Percentiles rank a stretch among this genome's conserved stretches.
These are phyloP conservation scores for Limanda limanda DNA, from an alignment of 2,113 vertebrate genomes.

Conservation along the genomic window DNA sequence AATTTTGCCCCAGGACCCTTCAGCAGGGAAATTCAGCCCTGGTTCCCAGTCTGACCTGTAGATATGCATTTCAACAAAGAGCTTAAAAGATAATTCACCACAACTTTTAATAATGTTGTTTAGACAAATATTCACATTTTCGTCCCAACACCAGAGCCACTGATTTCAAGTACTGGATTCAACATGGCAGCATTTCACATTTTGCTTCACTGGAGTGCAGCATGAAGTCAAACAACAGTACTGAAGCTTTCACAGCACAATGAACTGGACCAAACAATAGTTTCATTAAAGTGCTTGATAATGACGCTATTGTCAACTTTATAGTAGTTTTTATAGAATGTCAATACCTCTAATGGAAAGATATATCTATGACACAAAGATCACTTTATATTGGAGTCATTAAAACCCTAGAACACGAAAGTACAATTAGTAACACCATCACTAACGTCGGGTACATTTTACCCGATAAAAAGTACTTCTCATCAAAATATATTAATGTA, in stretches of 20 bases:
- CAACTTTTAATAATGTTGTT: background rate
- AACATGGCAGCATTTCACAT: constrained; percentile 2
- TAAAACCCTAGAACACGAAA: too few species aligned
- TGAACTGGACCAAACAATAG: background rate
- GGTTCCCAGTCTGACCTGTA: background rate
- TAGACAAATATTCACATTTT: background rate
- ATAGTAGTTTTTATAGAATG: background rate
- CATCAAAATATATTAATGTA: too few species aligned
- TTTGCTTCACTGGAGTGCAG: constrained; percentile 60
- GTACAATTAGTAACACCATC: too few species aligned
- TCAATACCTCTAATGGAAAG: background rate
- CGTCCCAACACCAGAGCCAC: background rate
- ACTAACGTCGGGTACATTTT: too few species aligned
- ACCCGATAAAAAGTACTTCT: too few species aligned
- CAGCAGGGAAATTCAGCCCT: background rate
- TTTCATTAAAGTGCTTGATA: constrained; percentile 17
- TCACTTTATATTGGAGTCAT: background rate
- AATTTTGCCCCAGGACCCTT: background rate
- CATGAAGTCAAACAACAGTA: constrained; percentile 22
- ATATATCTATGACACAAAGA: background rate
- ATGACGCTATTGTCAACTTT: background rate
- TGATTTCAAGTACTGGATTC: constrained; percentile 9
- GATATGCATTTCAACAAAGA: background rate
- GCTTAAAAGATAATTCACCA: background rate
- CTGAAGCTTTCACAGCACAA: fast-evolving